Base-by-base conservation (phyloP, 2,113 vertebrate genomes). In the Raja brachyura region DNA sequence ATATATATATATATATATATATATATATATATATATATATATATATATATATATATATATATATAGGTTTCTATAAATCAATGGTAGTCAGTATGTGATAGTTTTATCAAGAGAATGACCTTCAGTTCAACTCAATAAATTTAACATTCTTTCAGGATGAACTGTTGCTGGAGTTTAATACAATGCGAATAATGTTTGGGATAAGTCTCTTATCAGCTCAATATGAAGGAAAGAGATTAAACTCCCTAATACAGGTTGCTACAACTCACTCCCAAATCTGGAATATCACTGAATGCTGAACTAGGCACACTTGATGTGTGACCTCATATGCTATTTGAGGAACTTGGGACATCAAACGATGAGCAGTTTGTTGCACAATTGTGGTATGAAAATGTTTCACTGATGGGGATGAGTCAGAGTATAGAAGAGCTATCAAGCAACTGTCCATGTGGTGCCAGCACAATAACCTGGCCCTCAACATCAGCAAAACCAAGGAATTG, bases 21-120 rank as follows among this genome's bases (percentile, higher is more conserved):
- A 31, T 63, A 63, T 18, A 31, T 68, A 86, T 61, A 86, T 86
- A 31, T 63, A 63, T 16, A 31, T n/a, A 88, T 88, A 31, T 63
- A 63, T 18, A 31, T 68, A 86, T 61, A 86, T 86, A 31, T 63
- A 63, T 16, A 31, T n/a, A 88, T 88, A 31, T 63, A 63, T 18
- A 31, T 68, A 86, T 61, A 86, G 28, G 54, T 86, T 86, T 61
- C 81, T n/a, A 86, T 86, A 86, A 86, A 86, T 86, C 81, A 86
- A 86, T 56, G 6, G 33, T 59, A 56, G 25, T 28, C 22, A n/a
- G 54, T 5, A 5, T 85, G 77, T 61, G 54, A 86, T 61, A 86
- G 56, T 25, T 86, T 61, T 86, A 61, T 28, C 81, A 61, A 61
- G 81, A 86, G 56, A 86, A 33, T 88, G 83, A 88, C 56, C 59